These are phyloP conservation scores for Platycheirus albimanus DNA, from an alignment of 2,888 invertebrate species.

Conservation along the genomic window DNA sequence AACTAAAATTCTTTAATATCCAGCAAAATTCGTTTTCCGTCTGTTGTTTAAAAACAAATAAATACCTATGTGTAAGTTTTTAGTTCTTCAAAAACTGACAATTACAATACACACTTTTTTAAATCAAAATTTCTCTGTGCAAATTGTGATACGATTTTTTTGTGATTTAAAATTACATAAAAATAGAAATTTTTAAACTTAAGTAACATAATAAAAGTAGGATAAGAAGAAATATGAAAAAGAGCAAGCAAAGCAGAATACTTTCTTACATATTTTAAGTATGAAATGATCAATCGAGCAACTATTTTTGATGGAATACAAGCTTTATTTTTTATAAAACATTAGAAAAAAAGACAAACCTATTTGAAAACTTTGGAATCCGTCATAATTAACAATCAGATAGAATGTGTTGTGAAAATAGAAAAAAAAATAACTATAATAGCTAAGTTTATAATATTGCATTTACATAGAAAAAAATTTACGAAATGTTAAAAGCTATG, in stretches of 20 bases:
- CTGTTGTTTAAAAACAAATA: conserved; percentile 3
- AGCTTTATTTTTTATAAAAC: conserved; percentile 71
- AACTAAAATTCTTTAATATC: too few relatives aligned
- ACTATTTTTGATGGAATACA: conserved; percentile 77
- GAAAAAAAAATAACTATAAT: not conserved
- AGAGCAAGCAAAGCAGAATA: conserved; percentile 40
- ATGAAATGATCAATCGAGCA: conserved; percentile 61
- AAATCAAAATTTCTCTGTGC: conserved; percentile 50
- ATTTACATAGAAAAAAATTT: conserved; percentile 24
- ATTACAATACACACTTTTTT: conserved; percentile 48
- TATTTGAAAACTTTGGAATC: conserved; percentile 67
- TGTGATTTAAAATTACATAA: conserved; percentile 49
- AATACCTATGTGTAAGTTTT: conserved; percentile 6
- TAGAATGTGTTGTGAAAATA: conserved; percentile 26
- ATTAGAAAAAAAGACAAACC: conserved; percentile 61
- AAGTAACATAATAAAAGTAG: conserved; percentile 75
- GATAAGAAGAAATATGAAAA: conserved; percentile 35
- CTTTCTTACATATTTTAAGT: conserved; percentile 49
- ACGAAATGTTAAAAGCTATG: not conserved
- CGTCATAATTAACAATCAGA: conserved; percentile 59
- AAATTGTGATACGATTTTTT: conserved; percentile 70
- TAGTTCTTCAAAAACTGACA: conserved; percentile 27
- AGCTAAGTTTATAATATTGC: not conserved
- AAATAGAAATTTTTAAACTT: conserved; percentile 36
- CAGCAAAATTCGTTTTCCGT: conserved; percentile 38